phyloP scores from a whole-genome alignment of 2,113 vertebrate species.

The Orycteropus afer region DNA sequence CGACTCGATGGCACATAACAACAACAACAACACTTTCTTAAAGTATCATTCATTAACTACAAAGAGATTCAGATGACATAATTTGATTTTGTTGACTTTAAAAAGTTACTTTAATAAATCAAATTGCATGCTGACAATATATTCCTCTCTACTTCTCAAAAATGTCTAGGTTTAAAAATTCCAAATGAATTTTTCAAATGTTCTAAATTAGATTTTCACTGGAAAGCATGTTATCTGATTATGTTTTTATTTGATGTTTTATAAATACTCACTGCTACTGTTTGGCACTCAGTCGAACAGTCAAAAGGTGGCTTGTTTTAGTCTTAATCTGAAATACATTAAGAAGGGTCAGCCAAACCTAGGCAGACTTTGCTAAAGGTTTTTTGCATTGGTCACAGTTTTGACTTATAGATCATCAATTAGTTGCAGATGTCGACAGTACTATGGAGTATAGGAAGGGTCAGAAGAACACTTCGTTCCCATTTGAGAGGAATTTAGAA shows the following conservation, averaged over 20 bases:
- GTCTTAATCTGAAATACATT: slow-evolving; percentile 75
- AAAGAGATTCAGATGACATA: slow-evolving; percentile 34
- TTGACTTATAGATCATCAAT: slow-evolving; percentile 79
- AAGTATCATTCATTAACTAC: slow-evolving; percentile 14
- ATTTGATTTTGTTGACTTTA: slow-evolving; percentile 64
- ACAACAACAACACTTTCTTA: too few relatives aligned
- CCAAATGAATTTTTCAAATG: slow-evolving; percentile 55
- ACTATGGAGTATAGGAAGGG: slow-evolving; percentile 79
- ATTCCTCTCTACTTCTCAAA: slow-evolving; percentile 46
- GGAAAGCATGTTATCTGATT: slow-evolving; percentile 72
- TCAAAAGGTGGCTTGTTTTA: slow-evolving; percentile 73
- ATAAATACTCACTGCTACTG: slow-evolving; percentile 74
- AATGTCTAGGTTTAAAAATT: slow-evolving; percentile 58
- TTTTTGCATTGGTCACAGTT: slow-evolving; percentile 85
- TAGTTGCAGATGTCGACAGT: slow-evolving; percentile 85
- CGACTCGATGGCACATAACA: too few relatives aligned
- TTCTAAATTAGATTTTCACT: slow-evolving; percentile 79
- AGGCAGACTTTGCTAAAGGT: slow-evolving; percentile 73
- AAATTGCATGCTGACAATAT: slow-evolving; percentile 25
- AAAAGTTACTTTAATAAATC: slow-evolving; percentile 61
- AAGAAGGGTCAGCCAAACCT: slow-evolving; percentile 63
- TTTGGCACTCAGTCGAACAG: slow-evolving; percentile 54
- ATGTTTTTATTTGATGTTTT: slow-evolving; percentile 75
- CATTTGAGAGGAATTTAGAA: slow-evolving; percentile 83
- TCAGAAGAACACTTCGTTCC: slow-evolving; percentile 81